Evolutionary conservation across 1,140 invertebrate genomes (phyloP), one percentile per base, ranked within the genome.

Genomic region (Onthophagus taurus): DNA sequence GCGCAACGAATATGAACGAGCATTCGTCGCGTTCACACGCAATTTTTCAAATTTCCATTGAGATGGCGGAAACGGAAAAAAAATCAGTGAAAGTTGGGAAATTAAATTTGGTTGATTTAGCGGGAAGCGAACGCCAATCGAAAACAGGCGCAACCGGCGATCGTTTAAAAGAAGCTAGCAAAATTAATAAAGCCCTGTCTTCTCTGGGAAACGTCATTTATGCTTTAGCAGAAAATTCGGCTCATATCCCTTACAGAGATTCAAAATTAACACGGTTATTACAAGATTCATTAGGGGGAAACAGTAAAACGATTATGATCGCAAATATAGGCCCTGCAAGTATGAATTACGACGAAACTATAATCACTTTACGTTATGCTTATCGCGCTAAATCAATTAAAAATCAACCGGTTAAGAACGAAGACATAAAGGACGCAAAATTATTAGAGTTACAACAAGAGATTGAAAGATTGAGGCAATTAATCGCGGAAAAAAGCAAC

Each of bases 1-100:
- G 88, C 11, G 83, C 91, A 21, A 99, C 97, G 7, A 96, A 99
- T 66, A 99, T 99, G 97, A 99, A 99, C 68, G 90, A 96, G 63
- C 93, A 98, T 66, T 96, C 91, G 61, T 97, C 93, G 8, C 67
- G 96, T 38, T 97, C 92, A 12, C 97, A 99, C 71, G 95, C 96
- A 24, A 97, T 99, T 45, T 98, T 99, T 67, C 87, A 97, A 60
- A 89, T 99, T 39, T 96, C 92, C 5, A 86, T 99, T 13, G 96
- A 99, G 72, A 94, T 95, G 71, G 87, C 80, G 72, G 75, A 97
- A 75, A 69, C 84, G 68, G 59, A 72, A 37, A 42, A 41, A 13
- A 75, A 77, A 48, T 66, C 72, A 4, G 76, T 79, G 26, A 61
- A 60, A 45, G 79, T 85, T 4, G 81, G 81, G n/a, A 78, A 83